phyloP scores from a whole-genome alignment of 2,888 invertebrate genomes.

The Macrosiphum euphorbiae region DNA sequence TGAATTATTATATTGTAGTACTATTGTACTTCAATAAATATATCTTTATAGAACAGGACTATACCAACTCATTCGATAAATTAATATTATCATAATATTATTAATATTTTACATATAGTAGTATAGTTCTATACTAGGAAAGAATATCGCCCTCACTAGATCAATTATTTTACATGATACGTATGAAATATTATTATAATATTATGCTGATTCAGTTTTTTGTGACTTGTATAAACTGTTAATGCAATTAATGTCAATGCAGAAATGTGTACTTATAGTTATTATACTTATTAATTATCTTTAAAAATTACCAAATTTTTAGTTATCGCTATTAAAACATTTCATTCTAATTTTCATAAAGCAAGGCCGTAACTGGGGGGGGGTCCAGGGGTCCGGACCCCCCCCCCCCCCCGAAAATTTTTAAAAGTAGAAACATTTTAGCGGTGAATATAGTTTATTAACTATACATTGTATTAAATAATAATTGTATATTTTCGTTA shows the following conservation, averaged over 20 bases:
- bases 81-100: background rate
- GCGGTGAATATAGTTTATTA: too few species aligned
- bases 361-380: too few species aligned
- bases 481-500: too few species aligned
- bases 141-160: background rate
- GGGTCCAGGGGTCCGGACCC: too few species aligned
- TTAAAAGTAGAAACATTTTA: too few species aligned
- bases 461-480: too few species aligned
- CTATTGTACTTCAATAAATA: background rate
- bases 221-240: background rate
- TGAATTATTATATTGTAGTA: constrained; percentile 27
- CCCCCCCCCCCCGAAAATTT: too few species aligned
- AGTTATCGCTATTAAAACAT: background rate
- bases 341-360: background rate
- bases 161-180: constrained; percentile 1
- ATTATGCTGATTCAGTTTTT: background rate
- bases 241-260: background rate
- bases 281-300: background rate
- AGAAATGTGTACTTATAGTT: too few species aligned
- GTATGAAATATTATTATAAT: background rate
- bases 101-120: background rate
- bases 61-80: background rate
- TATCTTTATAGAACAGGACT: background rate
- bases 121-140: background rate
- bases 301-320: background rate